These are phyloP conservation scores for Yponomeuta sedellus DNA, from an alignment of 2,888 invertebrate genomes.

Conservation along the genomic window DNA sequence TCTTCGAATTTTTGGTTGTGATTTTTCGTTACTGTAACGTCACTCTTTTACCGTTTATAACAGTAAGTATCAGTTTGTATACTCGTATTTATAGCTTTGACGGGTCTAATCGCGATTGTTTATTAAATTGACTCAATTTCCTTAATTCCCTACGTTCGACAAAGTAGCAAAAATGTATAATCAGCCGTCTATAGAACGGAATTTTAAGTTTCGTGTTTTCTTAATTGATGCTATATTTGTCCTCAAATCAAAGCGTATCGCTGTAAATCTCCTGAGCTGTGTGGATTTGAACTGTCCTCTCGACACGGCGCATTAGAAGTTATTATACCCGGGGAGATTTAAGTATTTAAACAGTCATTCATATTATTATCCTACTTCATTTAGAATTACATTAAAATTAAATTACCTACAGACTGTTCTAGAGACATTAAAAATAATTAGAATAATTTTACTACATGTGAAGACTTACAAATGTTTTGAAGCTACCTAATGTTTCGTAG, in stretches of 20 bases:
- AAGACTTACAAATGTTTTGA: too few relatives aligned
- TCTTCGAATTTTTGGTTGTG: constrained; percentile 45
- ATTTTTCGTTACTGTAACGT: constrained; percentile 32
- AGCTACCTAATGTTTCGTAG: too few relatives aligned
- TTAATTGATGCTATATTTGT: constrained; percentile 21
- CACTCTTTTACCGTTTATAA: constrained; percentile 29
- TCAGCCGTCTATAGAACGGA: too few relatives aligned
- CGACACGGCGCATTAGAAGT: constrained; percentile 60
- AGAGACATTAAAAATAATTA: too few relatives aligned
- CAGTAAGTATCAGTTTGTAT: constrained; percentile 5
- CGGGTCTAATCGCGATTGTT: too few relatives aligned
- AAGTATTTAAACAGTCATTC: constrained; percentile 30
- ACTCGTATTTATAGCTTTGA: too few relatives aligned
- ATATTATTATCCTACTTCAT: background rate
- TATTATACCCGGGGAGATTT: constrained; percentile 53
- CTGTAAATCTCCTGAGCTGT: constrained; percentile 62
- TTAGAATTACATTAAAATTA: background rate
- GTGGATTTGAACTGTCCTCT: constrained; percentile 63
- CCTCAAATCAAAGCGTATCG: constrained; percentile 63
- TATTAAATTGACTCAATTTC: too few relatives aligned
- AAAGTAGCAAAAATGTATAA: too few relatives aligned
- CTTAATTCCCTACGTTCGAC: too few relatives aligned
- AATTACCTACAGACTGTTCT: too few relatives aligned
- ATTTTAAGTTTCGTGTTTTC: too few relatives aligned
- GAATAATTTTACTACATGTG: too few relatives aligned